Evolutionary conservation across 2,888 invertebrate species (phyloP).

Genomic region (Agonum fuliginosum): DNA sequence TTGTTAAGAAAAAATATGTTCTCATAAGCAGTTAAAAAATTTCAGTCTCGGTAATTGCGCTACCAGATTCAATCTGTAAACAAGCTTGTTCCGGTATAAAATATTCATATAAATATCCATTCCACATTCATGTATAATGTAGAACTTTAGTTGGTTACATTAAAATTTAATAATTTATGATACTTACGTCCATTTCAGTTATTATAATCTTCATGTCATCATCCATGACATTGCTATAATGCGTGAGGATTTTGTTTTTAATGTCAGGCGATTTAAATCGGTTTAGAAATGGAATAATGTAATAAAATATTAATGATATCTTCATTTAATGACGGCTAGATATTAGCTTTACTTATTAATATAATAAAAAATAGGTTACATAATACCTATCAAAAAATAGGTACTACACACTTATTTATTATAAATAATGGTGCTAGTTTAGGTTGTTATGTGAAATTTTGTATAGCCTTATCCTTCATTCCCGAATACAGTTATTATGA

Average conservation of each 20-base stretch:
- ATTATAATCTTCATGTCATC: constrained; percentile 32
- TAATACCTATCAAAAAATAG: no score
- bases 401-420: no score
- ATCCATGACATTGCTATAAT: constrained; percentile 22
- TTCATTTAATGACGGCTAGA: neutral
- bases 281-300: constrained; percentile 8
- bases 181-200: constrained; percentile 27
- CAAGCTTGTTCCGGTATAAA: constrained; percentile 40
- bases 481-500: no score
- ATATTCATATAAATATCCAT: constrained; percentile 41
- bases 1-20: neutral
- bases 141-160: constrained; percentile 24
- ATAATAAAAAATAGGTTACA: no score
- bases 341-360: neutral
- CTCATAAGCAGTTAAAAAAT: constrained; percentile 25
- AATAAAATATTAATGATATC: neutral
- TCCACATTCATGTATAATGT: constrained; percentile 23
- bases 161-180: constrained; percentile 39
- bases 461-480: no score
- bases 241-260: constrained; percentile 27
- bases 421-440: no score
- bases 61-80: constrained; percentile 36
- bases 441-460: no score
- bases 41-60: neutral
- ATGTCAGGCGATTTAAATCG: neutral